Conservation (phyloP, 2,113 vertebrate genomes). For the Sciurus niger region DNA sequence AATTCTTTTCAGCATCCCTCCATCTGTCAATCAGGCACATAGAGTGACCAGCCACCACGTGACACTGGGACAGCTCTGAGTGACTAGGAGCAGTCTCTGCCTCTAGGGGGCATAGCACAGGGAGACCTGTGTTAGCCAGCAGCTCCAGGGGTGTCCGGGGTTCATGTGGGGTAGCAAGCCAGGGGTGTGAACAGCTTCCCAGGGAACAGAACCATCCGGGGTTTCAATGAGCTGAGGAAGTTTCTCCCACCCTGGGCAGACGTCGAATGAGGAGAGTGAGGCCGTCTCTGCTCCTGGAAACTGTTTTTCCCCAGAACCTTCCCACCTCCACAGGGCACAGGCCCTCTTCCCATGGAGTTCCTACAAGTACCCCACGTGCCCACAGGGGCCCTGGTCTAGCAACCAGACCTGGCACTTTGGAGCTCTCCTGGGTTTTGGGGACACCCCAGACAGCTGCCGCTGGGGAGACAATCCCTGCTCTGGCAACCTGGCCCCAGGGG, state of each 20-base stretch:
- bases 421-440: not conserved
- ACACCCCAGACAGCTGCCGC: no score
- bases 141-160: no score
- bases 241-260: not conserved
- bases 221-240: no score
- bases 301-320: no score
- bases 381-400: rapidly evolving
- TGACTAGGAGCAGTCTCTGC: no score
- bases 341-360: not conserved
- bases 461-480: no score
- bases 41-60: no score
- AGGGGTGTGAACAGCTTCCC: not conserved
- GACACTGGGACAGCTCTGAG: not conserved
- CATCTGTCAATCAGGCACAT: not conserved
- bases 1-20: not conserved
- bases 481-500: not conserved
- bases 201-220: not conserved
- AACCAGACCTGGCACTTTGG: not conserved
- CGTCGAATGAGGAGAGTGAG: no score
- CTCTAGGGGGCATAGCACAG: not conserved
- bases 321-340: no score
- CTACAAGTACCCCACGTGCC: not conserved
- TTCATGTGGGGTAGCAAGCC: not conserved
- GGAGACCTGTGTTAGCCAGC: no score
- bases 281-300: no score